phyloP scores from a whole-genome alignment of 1,140 invertebrate genomes.

The Diabrotica virgifera region DNA sequence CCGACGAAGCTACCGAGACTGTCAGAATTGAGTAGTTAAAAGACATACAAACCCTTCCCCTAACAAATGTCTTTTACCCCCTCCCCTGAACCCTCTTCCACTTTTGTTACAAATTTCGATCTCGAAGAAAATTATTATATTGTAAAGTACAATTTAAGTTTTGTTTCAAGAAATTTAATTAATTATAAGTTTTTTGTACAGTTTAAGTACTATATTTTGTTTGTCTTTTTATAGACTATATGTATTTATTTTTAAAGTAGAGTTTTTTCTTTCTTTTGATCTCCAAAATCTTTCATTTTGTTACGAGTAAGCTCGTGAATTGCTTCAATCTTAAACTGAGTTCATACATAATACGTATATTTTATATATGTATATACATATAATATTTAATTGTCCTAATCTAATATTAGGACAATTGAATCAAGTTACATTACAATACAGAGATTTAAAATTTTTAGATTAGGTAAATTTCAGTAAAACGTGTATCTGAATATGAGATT shows the following conservation, averaged over 20 bases:
- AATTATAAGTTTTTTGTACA: conserved; percentile 25
- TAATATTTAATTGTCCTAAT: too few species aligned
- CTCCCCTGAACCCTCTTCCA: conserved; percentile 18
- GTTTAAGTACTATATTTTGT: conserved; percentile 24
- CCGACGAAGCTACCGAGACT: conserved; percentile 17
- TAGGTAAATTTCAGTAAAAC: too few species aligned
- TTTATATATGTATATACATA: too few species aligned
- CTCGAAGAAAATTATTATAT: conserved; percentile 20
- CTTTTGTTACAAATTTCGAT: conserved; percentile 24
- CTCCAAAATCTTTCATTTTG: conserved; percentile 21
- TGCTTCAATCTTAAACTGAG: neutral
- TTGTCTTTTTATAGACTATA: conserved; percentile 21
- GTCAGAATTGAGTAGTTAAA: conserved; percentile 16
- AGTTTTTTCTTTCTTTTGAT: conserved; percentile 24
- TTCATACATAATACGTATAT: too few species aligned
- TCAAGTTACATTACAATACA: too few species aligned
- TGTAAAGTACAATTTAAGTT: conserved; percentile 25
- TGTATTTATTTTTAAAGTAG: conserved; percentile 24
- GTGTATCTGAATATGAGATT: too few species aligned
- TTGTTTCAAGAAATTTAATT: conserved; percentile 25
- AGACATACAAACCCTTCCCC: conserved; percentile 1
- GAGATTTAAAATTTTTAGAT: too few species aligned
- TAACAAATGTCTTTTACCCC: neutral
- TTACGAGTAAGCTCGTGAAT: conserved; percentile 12
- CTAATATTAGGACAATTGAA: too few species aligned